These are phyloP conservation scores for Sminthopsis crassicaudata DNA, from an alignment of 2,113 vertebrate species.

Conservation along the genomic window DNA sequence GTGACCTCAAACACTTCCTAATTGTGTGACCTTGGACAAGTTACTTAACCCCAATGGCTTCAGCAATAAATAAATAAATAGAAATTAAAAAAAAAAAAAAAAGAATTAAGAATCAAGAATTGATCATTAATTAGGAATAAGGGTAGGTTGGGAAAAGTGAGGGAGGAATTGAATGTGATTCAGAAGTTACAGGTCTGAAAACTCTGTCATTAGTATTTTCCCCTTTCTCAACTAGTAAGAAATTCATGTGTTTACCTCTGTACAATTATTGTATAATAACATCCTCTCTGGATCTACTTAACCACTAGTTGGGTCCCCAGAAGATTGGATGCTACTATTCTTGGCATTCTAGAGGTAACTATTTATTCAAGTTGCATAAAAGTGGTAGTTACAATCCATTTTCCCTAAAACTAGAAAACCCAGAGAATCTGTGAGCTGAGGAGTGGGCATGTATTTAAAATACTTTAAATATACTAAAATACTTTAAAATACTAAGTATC, in stretches of 20 bases:
- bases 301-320: background rate
- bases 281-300: background rate
- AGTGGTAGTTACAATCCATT: background rate
- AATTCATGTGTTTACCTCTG: background rate
- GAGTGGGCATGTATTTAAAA: background rate
- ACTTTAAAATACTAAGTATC: background rate
- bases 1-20: too few relatives aligned
- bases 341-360: background rate
- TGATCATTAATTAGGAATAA: background rate
- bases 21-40: too few relatives aligned
- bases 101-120: background rate
- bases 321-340: background rate
- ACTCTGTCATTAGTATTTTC: background rate
- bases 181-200: background rate
- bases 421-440: rapidly evolving
- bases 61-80: too few relatives aligned
- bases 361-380: background rate
- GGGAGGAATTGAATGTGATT: background rate
- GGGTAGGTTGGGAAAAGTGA: background rate
- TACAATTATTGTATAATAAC: background rate
- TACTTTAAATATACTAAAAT: too few relatives aligned
- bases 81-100: too few relatives aligned
- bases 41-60: too few relatives aligned
- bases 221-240: background rate
- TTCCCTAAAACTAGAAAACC: background rate